Percentiles rank a stretch among this genome's conserved stretches.
Evolutionary conservation across 1,140 invertebrate species (phyloP).

Genomic region (Rhagoletis zephyria): DNA sequence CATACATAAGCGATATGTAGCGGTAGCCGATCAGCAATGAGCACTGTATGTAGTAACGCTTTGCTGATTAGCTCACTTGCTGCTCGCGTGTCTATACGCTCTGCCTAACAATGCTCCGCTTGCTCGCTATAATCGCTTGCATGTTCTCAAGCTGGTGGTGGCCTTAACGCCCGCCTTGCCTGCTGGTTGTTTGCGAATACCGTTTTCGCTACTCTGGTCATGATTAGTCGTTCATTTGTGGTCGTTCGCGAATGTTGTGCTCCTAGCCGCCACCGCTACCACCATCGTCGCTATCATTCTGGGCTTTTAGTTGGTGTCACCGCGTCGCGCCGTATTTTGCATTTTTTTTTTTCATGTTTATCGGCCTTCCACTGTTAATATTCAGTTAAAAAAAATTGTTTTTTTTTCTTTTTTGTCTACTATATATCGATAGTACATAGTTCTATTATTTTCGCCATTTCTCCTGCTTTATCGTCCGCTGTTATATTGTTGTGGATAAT

Average conservation of each 20-base stretch:
- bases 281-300: neutral
- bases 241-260: conserved; percentile 43
- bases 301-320: conserved; percentile 12
- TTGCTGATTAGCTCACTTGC: neutral
- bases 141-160: neutral
- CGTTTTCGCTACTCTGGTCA: neutral
- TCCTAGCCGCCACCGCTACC: neutral
- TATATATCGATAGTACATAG: neutral
- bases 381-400: neutral
- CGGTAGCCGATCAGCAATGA: neutral
- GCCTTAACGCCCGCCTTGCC: neutral
- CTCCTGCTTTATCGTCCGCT: neutral
- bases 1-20: no score
- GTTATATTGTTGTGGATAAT: neutral
- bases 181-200: neutral
- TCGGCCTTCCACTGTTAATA: neutral
- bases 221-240: conserved; percentile 42
- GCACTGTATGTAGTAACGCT: neutral
- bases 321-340: neutral
- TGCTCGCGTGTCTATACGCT: neutral
- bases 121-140: neutral
- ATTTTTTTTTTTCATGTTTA: conserved; percentile 21
- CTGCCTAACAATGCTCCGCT: neutral
- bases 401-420: neutral
- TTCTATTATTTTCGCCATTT: conserved; percentile 12